phyloP scores from a whole-genome alignment of 2,888 invertebrate species.

The Eugnorisma glareosa region DNA sequence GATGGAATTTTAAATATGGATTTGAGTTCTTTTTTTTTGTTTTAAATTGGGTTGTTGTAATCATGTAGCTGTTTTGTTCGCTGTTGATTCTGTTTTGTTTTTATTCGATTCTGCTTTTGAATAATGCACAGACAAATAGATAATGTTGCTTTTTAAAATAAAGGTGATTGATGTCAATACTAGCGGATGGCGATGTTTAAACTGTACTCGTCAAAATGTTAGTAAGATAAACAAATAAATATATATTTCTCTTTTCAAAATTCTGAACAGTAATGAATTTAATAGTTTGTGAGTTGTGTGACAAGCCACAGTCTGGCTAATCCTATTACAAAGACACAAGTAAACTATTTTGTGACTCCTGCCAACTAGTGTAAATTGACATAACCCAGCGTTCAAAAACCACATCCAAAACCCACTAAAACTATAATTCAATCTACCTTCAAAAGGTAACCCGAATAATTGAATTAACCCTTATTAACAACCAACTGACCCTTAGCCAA shows the following conservation, averaged over 20 bases:
- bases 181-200: neutral
- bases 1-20: slow-evolving; percentile 53
- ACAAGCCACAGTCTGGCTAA: neutral
- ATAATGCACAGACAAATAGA: neutral
- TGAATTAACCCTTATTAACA: slow-evolving; percentile 45
- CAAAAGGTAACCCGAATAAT: slow-evolving; percentile 48
- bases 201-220: neutral
- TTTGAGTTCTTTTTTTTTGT: slow-evolving; percentile 14
- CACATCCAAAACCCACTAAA: slow-evolving; percentile 16
- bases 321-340: neutral
- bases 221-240: neutral
- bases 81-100: slow-evolving; percentile 12
- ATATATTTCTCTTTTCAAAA: neutral
- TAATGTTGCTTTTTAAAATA: neutral
- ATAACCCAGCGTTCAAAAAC: neutral
- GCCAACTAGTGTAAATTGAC: neutral
- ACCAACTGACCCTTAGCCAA: slow-evolving; percentile 20
- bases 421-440: slow-evolving; percentile 37
- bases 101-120: slow-evolving; percentile 4
- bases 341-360: neutral
- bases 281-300: neutral
- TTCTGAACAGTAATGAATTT: neutral
- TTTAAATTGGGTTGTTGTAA: slow-evolving; percentile 30
- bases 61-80: slow-evolving; percentile 6
- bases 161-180: neutral